Percentiles rank a stretch among this genome's conserved stretches.
Conservation (phyloP, 2,113 vertebrate species). For the Alligator mississippiensis region DNA sequence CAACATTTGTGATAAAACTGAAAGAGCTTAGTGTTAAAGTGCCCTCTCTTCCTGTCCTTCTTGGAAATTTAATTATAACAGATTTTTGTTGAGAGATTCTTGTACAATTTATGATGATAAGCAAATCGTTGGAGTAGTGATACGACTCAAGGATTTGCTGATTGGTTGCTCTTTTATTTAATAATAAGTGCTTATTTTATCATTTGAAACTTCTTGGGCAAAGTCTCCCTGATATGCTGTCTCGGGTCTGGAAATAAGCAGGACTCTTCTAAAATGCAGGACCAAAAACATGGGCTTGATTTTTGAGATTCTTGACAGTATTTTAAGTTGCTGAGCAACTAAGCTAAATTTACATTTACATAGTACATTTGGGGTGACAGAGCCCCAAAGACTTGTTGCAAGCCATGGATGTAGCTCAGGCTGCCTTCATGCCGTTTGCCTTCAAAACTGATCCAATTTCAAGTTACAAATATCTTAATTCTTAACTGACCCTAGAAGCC, state of each 20-base stretch:
- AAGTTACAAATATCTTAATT: not conserved
- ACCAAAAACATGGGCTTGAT: not conserved
- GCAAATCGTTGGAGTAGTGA: not conserved
- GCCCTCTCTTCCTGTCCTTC: not conserved
- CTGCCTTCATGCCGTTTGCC: not conserved
- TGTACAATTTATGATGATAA: not conserved
- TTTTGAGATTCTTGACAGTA: not conserved
- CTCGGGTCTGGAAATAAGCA: not conserved
- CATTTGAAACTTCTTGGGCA: not conserved
- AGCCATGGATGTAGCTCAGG: fast-evolving
- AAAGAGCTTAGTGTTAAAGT: not conserved
- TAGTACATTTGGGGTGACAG: not conserved
- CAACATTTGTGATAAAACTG: not conserved
- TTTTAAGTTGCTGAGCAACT: not conserved
- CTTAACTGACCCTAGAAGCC: not conserved
- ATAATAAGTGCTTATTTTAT: not conserved
- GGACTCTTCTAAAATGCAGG: not conserved
- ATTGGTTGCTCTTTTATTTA: not conserved
- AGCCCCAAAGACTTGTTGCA: not conserved
- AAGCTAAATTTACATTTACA: not conserved
- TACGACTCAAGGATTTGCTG: not conserved
- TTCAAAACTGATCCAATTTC: not conserved
- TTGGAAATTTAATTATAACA: not conserved
- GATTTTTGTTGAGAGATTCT: not conserved
- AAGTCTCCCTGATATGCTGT: not conserved